Base-by-base conservation (phyloP, 2,113 vertebrate species). In the Sceloporus undulatus region DNA sequence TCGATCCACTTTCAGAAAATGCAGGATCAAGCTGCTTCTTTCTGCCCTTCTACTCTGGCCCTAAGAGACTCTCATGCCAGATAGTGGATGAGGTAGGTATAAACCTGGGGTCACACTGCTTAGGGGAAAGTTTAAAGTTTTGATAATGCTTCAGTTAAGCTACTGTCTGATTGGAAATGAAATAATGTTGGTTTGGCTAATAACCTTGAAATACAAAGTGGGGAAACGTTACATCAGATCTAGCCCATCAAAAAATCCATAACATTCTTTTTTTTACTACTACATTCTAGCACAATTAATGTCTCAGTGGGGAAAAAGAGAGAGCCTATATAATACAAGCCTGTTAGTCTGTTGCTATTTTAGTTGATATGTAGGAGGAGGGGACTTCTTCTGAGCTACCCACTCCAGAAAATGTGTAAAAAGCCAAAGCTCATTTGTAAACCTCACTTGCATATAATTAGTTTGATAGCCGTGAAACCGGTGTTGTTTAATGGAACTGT, bases 361-460 rank as follows among this genome's bases (percentile, higher is more conserved):
- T 73, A 73, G 48, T 19, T 71, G 19, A 54, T 52, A 54, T 71
- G 27, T 70, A 4, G 5, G 52, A 56, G 14, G 52, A 56, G 5
- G 9, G 6, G 52, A 54, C 48, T 79, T 54, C 23, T 79, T 79
- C 42, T 54, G 52, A 65, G 62, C 65, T 54, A 42, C 48, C 48
- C 82, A 34, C 18, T 10, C 1, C 29, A 21, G 18, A 34, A 73
- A 71, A 54, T 84, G 68, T 73, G 23, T 54, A 73, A 34, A 42
- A 84, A 84, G 42, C 42, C 27, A 54, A 9, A 23, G 48, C 48
- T 84, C 29, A 73, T 84, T 84, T 84, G 66, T 8, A 54, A n/a
- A 83, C 40, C 21, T 83, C 42, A 71, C 66, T 71, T 71, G 16
- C 42, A n/a, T 52, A n/a, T 83, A 73, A 84, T 84, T 84, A 84